Evolutionary conservation across 2,888 invertebrate genomes (phyloP), one percentile per base, ranked within the genome.

Genomic region (Tuberolachnus salignus): DNA sequence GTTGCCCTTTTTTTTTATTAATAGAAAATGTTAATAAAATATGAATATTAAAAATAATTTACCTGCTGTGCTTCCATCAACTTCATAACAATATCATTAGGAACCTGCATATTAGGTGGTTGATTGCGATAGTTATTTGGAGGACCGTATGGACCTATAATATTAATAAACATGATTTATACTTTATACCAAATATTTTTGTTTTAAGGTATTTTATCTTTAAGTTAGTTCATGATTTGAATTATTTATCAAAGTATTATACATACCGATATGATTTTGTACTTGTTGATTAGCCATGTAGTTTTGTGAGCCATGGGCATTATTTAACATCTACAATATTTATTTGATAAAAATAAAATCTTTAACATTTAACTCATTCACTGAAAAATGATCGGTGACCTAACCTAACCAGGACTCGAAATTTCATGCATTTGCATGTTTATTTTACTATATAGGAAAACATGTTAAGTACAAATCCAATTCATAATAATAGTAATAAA

Each of bases 61-160:
- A 82, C 81, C 82, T 86, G 87, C 82, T 88, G 88, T 70, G 88
- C 87, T 82, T 89, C 88, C 82, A 89, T 86, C 59, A 88, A 84
- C 83, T 88, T 88, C 84, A 88, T 85, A 4, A 85, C 84, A 66
- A 87, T 82, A 81, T 87, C 87, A 82, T 84, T 85, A 61, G 84
- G 83, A 73, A 85, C 82, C n/a, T 59, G 78, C 67, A 78, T 69
- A 72, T 84, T 80, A 8, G 80, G 26, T 42, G 59, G 75, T 59
- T 78, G 78, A 42, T n/a, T 21, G 11, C 67, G 78, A 44, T 71
- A 80, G 53, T 73, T 71, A 14, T 71, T 80, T 14, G 80, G 53
- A 72, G 53, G 19, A 64, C 72, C 66, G 73, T 66, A 71, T 23
- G 49, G 59, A 59, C 78, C 78, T 75, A 66, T 3, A 55, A 66